phyloP scores from a whole-genome alignment of 2,888 invertebrate genomes.

The Lochmaea capreae region DNA sequence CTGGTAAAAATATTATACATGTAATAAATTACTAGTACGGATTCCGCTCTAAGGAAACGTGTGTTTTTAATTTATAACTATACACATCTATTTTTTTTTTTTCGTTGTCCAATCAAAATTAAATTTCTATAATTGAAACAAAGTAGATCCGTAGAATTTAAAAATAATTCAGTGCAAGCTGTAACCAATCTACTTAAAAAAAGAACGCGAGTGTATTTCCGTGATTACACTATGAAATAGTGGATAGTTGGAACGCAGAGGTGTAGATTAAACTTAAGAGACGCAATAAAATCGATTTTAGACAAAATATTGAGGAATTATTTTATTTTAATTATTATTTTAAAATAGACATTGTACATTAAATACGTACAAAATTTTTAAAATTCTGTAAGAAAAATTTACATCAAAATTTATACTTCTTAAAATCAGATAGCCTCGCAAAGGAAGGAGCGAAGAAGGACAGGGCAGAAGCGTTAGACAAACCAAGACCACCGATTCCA shows the following conservation, averaged over 20 bases:
- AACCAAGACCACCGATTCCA: too few relatives aligned
- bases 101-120: conserved; percentile 21
- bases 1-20: too few relatives aligned
- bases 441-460: too few relatives aligned
- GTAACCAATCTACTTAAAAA: conserved; percentile 46
- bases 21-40: not conserved
- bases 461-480: too few relatives aligned
- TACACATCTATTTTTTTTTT: conserved; percentile 10
- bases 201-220: conserved; percentile 50
- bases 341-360: not conserved
- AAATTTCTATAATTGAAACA: conserved; percentile 35
- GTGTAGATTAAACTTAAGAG: conserved; percentile 9
- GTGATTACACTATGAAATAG: conserved; percentile 56
- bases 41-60: conserved; percentile 2
- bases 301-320: not conserved
- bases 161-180: conserved; percentile 43
- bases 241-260: conserved; percentile 43
- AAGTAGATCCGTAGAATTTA: conserved; percentile 35
- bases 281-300: too few relatives aligned
- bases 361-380: too few relatives aligned
- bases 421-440: too few relatives aligned
- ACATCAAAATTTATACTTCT: too few relatives aligned
- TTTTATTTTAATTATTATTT: not conserved
- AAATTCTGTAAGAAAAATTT: too few relatives aligned
- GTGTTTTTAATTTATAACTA: conserved; percentile 13